These are phyloP conservation scores for Drosophila prosaltans DNA, from an alignment of 1,140 invertebrate genomes.

Conservation along the genomic window DNA sequence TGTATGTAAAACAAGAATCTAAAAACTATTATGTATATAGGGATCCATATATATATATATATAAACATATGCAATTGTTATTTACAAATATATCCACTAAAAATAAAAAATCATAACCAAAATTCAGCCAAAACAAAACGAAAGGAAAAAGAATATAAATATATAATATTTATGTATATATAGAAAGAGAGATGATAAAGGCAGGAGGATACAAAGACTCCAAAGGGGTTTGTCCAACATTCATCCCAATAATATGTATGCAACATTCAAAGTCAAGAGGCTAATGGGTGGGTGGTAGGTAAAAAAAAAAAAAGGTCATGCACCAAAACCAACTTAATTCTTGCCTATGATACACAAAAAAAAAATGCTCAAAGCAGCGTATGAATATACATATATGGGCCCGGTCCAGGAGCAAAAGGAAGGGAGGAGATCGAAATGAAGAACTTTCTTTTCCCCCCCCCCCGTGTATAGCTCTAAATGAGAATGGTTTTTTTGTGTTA, in stretches of 20 bases:
- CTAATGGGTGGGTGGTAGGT: not conserved
- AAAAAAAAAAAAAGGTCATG: not conserved
- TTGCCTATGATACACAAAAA: not conserved
- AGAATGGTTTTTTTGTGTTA: not conserved
- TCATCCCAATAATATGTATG: too few species aligned
- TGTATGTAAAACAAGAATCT: slow-evolving; percentile 8
- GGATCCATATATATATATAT: not conserved
- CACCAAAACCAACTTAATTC: slow-evolving; percentile 1
- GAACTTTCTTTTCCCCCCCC: not conserved
- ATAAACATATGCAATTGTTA: slow-evolving; percentile 3
- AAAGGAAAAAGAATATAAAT: not conserved
- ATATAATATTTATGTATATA: not conserved
- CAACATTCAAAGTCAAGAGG: not conserved
- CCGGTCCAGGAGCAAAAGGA: not conserved
- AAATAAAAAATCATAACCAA: slow-evolving; percentile 1
- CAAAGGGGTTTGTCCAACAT: too few species aligned
- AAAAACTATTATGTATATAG: not conserved
- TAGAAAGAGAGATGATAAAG: not conserved
- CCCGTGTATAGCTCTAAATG: not conserved
- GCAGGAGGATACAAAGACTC: not conserved
- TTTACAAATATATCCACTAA: slow-evolving; percentile 14
- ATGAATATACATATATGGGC: not conserved
- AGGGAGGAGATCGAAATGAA: not conserved
- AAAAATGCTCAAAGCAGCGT: slow-evolving; percentile 1
- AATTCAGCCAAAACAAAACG: slow-evolving; percentile 13